Base-by-base conservation (phyloP, 37 sponge, comb jelly and placozoan species). In the Geodia barretti region DNA sequence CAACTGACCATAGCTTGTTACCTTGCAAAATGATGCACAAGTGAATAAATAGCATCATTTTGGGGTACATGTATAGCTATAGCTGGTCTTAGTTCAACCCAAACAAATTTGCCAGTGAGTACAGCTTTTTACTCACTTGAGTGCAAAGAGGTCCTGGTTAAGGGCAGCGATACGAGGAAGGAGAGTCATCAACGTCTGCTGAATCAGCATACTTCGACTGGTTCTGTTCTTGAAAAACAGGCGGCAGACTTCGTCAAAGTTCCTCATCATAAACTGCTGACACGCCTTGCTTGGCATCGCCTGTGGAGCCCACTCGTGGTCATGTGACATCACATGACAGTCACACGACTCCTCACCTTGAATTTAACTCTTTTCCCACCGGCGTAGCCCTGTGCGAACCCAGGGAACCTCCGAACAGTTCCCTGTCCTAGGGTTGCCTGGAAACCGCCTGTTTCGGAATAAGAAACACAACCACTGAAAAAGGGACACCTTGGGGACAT, bases 101-200 rank as follows among this genome's bases (percentile, higher is more conserved):
- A n/a, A n/a, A n/a, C n/a, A n/a, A n/a, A n/a, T n/a, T n/a, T n/a
- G n/a, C n/a, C n/a, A n/a, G n/a, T n/a, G n/a, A n/a, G n/a, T n/a
- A n/a, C n/a, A n/a, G n/a, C n/a, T n/a, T 14, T 14, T 68, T 17
- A 28, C 65, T 78, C 30, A 88, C 89, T 78, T 88, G 66, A 78
- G 67, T 36, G 85, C 86, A 86, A 93, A 93, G 39, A 70, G 73
- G 8, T 86, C 79, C 20, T 84, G 79, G 74, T 96, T 83, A 37
- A 96, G 89, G 37, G 91, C 89, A 35, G 97, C 93, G 5, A 96
- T 76, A 0, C 93, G 91, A 39, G 97, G 97, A 36, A 96, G 86
- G 21, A 93, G 54, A 0, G 62, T 62, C 37, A 90, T 87, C 0
- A 94, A 11, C 0, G 88, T 70, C 60, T 94, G 94, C 70, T 94